Conservation (phyloP, 2,797 vertebrate species). For the Enteromius radiatus region DNA sequence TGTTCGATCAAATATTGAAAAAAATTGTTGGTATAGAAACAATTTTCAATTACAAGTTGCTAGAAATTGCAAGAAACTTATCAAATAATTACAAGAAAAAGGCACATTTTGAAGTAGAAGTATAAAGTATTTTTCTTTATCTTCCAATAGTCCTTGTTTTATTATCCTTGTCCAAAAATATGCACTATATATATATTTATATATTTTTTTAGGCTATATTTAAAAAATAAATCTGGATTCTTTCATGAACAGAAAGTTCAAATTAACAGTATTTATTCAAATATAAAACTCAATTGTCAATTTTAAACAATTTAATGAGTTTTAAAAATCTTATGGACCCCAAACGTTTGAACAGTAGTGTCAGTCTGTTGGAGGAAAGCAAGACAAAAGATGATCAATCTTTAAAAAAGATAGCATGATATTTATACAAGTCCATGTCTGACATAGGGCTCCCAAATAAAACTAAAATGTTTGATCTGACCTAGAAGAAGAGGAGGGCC, state of each 20-base stretch:
- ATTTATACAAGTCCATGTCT: background rate
- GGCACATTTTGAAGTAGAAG: background rate
- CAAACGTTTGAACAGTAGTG: background rate
- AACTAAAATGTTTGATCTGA: conserved; percentile 24
- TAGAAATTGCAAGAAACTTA: background rate
- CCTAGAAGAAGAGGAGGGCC: conserved; percentile 13
- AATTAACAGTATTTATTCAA: too few species aligned
- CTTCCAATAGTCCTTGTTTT: too few species aligned
- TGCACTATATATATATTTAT: too few species aligned
- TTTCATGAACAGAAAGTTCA: too few species aligned
- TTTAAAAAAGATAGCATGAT: background rate
- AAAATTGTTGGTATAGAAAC: background rate
- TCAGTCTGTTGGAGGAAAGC: background rate
- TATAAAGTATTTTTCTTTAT: background rate
- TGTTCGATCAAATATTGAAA: background rate
- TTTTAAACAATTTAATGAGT: background rate
- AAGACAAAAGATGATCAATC: background rate
- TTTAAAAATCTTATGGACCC: background rate
- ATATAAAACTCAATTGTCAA: too few species aligned
- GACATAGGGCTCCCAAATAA: conserved; percentile 5
- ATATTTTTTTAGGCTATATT: too few species aligned
- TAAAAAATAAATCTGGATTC: too few species aligned
- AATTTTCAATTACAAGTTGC: background rate
- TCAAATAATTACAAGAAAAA: background rate
- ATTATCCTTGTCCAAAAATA: background rate